phyloP scores from a whole-genome alignment of 2,113 vertebrate species.

The Hystrix cristata region DNA sequence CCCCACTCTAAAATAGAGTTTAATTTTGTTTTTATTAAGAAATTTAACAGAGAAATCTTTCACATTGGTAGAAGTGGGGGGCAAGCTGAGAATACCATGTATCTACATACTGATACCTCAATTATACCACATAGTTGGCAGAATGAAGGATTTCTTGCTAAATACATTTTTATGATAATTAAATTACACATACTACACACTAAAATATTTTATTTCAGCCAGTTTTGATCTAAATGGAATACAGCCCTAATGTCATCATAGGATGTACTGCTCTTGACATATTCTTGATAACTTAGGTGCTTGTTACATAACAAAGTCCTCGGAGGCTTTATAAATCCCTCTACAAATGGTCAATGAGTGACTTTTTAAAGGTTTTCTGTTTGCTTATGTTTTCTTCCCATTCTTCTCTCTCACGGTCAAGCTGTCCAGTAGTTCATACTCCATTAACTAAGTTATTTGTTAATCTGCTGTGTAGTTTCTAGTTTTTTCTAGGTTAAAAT shows the following conservation, averaged over 20 bases:
- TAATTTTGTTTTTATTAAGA: conserved; percentile 44
- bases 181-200: conserved; percentile 5
- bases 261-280: background rate
- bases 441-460: background rate
- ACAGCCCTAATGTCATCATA: conserved; percentile 2
- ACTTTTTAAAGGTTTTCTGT: background rate
- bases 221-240: conserved; percentile 42
- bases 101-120: background rate
- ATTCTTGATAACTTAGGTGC: background rate
- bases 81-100: conserved; percentile 36
- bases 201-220: conserved; percentile 42
- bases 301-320: background rate
- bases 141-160: conserved; percentile 14
- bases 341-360: background rate
- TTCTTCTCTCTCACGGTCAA: conserved; percentile 39
- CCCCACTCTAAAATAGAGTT: background rate
- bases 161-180: conserved; percentile 58
- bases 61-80: background rate
- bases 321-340: conserved; percentile 2
- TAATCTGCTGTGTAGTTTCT: conserved; percentile 33
- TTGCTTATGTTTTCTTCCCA: background rate
- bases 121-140: background rate
- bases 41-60: conserved; percentile 47
- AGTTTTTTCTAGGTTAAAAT: conserved; percentile 42
- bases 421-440: background rate